phyloP scores from a whole-genome alignment of 2,797 vertebrate genomes.

The Crenuchus spilurus region DNA sequence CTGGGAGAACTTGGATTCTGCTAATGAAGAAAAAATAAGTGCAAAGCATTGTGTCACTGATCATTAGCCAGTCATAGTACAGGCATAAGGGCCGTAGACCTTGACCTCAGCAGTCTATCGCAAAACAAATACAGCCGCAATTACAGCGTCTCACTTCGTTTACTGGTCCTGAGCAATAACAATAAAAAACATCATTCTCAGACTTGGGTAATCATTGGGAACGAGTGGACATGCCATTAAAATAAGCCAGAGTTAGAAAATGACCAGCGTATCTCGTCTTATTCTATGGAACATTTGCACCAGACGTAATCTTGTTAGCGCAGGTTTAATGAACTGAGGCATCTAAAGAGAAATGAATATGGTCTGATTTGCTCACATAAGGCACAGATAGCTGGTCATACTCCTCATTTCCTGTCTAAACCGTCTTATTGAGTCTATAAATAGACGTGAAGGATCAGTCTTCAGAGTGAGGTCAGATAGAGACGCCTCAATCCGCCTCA shows the following conservation, averaged over 20 bases:
- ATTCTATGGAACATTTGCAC: conserved; percentile 48
- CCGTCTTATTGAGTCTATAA: conserved; percentile 49
- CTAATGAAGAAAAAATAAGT: conserved; percentile 20
- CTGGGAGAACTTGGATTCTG: background rate
- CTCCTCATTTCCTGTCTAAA: conserved; percentile 52
- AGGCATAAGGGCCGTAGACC: background rate
- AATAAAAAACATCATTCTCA: background rate
- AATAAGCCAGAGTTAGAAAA: background rate
- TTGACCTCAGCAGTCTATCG: background rate
- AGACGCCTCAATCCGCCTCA: conserved; percentile 9
- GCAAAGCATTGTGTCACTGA: background rate
- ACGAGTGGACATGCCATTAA: background rate
- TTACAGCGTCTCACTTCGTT: background rate
- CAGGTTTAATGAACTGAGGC: conserved; percentile 57
- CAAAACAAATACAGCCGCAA: background rate
- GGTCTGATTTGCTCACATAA: conserved; percentile 56
- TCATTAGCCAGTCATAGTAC: background rate
- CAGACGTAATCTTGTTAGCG: conserved; percentile 57
- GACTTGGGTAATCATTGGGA: background rate
- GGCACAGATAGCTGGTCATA: conserved; percentile 50
- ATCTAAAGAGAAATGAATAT: conserved; percentile 57
- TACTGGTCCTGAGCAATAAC: background rate
- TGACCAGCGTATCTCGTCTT: conserved; percentile 29
- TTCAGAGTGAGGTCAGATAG: conserved; percentile 40
- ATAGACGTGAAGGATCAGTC: conserved; percentile 37